Evolutionary conservation across 2,888 invertebrate genomes (phyloP), one percentile per base, ranked within the genome.

Genomic region (Anaspis maculata): DNA sequence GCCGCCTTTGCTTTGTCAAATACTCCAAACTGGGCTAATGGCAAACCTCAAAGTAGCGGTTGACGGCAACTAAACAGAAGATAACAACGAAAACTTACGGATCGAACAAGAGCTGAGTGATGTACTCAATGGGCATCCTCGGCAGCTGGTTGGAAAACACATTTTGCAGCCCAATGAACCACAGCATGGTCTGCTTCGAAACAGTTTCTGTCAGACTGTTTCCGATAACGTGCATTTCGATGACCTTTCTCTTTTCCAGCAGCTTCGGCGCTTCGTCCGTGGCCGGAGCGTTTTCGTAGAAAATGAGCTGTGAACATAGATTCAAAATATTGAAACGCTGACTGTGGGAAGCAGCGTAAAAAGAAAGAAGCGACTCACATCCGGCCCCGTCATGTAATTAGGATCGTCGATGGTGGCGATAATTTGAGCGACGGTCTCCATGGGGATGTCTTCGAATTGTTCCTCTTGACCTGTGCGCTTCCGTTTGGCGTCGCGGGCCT

Each of bases 91-190:
- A 28, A 19, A 75, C 82, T 77, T 64, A 85, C 83, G 85, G 82
- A 64, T 97, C 96, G 63, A 96, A 96, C 1, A 96, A 84, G 28
- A 96, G 68, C 49, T 96, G 83, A 1, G 91, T 91, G 48, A 97
- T 95, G 60, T 97, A 97, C 63, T 95, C 94, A 46, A 90, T 87
- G 0, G 96, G 96, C 96, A 98, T 98, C 59, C 89, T 78, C 0
- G 97, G 95, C 38, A 98, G 67, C 58, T 97, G 97, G 55, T 90
- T 87, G 0, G 92, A 88, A 62, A 97, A 95, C 0, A 97, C 89
- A 61, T 91, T 91, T 63, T 94, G 92, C 5, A 96, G 72, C 13
- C 90, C 88, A 39, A 92, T 83, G 3, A 92, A 71, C 92, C 94
- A 95, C 5, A 94, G 72, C 78, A 94, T 88, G 1, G 89, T 88